These are phyloP conservation scores for Oncorhynchus tshawytscha DNA, from an alignment of 2,113 vertebrate genomes.

Conservation along the genomic window DNA sequence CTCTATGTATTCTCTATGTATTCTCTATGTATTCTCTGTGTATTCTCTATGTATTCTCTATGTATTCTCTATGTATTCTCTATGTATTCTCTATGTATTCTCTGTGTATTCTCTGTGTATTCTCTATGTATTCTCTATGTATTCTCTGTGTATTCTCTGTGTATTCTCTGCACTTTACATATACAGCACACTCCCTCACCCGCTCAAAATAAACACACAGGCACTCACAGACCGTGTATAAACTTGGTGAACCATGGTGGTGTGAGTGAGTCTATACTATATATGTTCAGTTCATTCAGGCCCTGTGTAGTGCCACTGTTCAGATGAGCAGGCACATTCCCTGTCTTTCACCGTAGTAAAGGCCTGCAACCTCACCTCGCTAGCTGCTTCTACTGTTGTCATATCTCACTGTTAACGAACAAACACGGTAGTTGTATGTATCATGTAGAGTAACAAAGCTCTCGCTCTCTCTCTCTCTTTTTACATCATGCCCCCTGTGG, in stretches of 20 bases:
- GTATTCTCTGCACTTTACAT: background rate
- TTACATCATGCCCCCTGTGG: constrained; percentile 1
- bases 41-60: background rate
- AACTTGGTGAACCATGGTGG: constrained; percentile 64
- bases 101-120: background rate
- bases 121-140: too few species aligned
- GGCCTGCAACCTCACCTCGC: constrained; percentile 36
- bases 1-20: background rate
- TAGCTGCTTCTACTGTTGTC: constrained; percentile 60
- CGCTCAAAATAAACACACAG: constrained; percentile 23
- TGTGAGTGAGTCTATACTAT: background rate
- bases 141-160: background rate
- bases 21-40: background rate
- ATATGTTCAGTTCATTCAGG: constrained; percentile 39
- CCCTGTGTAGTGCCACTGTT: constrained; percentile 24
- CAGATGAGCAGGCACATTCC: constrained; percentile 73
- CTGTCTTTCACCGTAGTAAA: constrained; percentile 56
- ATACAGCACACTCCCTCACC: background rate
- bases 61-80: background rate
- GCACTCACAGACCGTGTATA: constrained; percentile 18
- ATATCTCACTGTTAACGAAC: constrained; percentile 36
- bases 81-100: background rate
- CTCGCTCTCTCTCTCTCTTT: background rate
- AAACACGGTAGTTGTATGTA: constrained; percentile 12
- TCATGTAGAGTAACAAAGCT: background rate